Evolutionary conservation across 1,140 invertebrate genomes (phyloP), one percentile per base, ranked within the genome.

Genomic region (Euschistus heros): DNA sequence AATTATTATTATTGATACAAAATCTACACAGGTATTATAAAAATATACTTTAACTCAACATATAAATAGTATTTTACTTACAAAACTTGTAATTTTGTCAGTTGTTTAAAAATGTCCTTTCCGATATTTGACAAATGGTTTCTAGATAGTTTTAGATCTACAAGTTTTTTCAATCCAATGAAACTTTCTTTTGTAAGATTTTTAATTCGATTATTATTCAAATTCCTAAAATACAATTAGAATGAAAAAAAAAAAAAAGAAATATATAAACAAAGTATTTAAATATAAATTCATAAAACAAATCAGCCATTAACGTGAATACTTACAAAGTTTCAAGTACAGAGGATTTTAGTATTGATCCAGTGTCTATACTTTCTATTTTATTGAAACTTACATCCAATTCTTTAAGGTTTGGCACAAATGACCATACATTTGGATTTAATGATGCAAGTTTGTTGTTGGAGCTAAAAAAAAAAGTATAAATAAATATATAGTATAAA

Each of bases 21-120:
- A n/a, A n/a, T n/a, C n/a, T n/a, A n/a, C n/a, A n/a, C n/a, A n/a
- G n/a, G n/a, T n/a, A n/a, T n/a, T n/a, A n/a, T n/a, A n/a, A n/a
- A n/a, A n/a, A n/a, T n/a, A n/a, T n/a, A n/a, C n/a, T n/a, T n/a
- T n/a, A n/a, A n/a, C n/a, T n/a, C n/a, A n/a, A n/a, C n/a, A n/a
- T 74, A 84, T 84, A 2, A 94, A 76, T 10, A 37, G 5, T 10
- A 37, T 4, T 37, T 37, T 24, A 57, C 54, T 57, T 57, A 57
- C 54, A 57, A 26, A 26, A 26, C 20, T 24, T 24, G 54, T 17
- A 57, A 24, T 65, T 80, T 81, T 22, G 72, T 80, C 59, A 91
- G 79, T 70, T 84, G 80, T 64, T 76, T 79, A 72, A 94, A 92
- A 8, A 87, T 76, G 66, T 87, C 82, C 72, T 86, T 87, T 18